Conservation (phyloP, 2,797 vertebrate species). For the Mormyrus proboscirostris region DNA sequence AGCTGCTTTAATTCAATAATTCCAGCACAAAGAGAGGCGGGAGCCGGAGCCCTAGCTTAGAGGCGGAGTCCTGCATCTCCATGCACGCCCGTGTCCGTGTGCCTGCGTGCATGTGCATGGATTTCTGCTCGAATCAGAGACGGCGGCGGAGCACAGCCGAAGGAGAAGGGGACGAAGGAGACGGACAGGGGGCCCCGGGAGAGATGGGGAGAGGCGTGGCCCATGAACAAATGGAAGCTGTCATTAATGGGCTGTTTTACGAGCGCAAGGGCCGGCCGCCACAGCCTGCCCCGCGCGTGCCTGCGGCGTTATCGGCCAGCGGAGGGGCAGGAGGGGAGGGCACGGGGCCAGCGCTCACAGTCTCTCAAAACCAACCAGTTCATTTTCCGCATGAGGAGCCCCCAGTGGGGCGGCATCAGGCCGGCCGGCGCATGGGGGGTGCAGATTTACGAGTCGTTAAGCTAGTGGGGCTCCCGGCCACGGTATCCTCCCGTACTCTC, state of each 20-base stretch:
- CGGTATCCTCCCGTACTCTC: neutral
- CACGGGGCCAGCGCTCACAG: constrained; percentile 57
- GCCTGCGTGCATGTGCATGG: neutral
- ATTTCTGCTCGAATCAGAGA: constrained; percentile 30
- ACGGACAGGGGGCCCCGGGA: neutral
- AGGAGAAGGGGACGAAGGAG: constrained; percentile 1
- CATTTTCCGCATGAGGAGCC: constrained; percentile 94
- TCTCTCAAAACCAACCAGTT: constrained; percentile 86
- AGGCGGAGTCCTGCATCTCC: constrained; percentile 11
- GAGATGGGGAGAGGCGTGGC: constrained; percentile 32
- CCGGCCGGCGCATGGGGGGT: constrained; percentile 59
- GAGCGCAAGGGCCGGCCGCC: constrained; percentile 67
- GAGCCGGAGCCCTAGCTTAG: constrained; percentile 18
- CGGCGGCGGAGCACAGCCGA: constrained; percentile 16
- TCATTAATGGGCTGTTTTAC: constrained; percentile 88
- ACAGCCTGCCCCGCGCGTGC: constrained; percentile 65
- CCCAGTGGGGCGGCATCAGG: constrained; percentile 74
- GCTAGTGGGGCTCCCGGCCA: constrained; percentile 75
- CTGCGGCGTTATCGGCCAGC: constrained; percentile 75
- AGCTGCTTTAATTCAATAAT: constrained; percentile 38
- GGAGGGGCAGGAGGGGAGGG: constrained; percentile 67
- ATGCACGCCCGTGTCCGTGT: constrained; percentile 1
- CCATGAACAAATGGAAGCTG: constrained; percentile 72
- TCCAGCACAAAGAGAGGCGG: constrained; percentile 27
- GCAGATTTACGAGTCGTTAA: constrained; percentile 99